These are phyloP conservation scores for Desmophyllum pertusum DNA, from an alignment of 92 coral and sea anemone genomes.

Conservation along the genomic window DNA sequence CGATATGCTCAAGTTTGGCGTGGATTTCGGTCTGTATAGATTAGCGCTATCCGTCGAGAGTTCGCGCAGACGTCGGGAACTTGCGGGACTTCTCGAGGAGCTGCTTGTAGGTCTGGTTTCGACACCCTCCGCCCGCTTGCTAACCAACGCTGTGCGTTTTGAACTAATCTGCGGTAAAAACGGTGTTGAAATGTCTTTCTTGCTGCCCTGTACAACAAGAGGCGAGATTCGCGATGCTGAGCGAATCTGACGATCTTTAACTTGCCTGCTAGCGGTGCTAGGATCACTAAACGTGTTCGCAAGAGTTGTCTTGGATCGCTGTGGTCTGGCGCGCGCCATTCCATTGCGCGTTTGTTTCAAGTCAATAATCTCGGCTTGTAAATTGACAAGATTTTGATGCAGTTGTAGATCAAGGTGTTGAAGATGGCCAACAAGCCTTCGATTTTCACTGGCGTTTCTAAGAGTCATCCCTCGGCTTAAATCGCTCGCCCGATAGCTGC, in stretches of 20 bases:
- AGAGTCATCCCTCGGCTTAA: constrained; percentile 75
- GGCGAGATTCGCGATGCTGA: not conserved
- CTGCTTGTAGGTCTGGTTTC: constrained; percentile 35
- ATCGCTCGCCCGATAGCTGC: constrained; percentile 59
- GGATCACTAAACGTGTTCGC: constrained; percentile 4
- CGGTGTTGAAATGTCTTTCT: constrained; percentile 22
- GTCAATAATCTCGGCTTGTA: constrained; percentile 89
- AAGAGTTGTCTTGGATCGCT: constrained; percentile 16
- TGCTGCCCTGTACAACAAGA: constrained; percentile 1
- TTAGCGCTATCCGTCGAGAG: not conserved
- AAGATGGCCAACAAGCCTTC: constrained; percentile 74
- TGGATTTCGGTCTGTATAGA: constrained; percentile 47
- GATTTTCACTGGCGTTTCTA: constrained; percentile 84
- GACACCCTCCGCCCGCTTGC: not conserved
- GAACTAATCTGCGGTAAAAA: constrained; percentile 64
- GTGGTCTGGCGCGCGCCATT: not conserved
- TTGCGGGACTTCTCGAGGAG: constrained; percentile 1
- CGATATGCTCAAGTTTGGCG: constrained; percentile 48
- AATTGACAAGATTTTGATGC: constrained; percentile 76
- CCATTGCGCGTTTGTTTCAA: constrained; percentile 53
- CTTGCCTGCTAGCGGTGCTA: no score
- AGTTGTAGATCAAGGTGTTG: constrained; percentile 76
- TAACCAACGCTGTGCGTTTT: constrained; percentile 44
- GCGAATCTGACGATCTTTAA: not conserved
- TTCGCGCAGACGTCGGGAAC: constrained; percentile 17